These are phyloP conservation scores for Drosophila eugracilis DNA, from an alignment of 1,140 invertebrate genomes.

Conservation along the genomic window DNA sequence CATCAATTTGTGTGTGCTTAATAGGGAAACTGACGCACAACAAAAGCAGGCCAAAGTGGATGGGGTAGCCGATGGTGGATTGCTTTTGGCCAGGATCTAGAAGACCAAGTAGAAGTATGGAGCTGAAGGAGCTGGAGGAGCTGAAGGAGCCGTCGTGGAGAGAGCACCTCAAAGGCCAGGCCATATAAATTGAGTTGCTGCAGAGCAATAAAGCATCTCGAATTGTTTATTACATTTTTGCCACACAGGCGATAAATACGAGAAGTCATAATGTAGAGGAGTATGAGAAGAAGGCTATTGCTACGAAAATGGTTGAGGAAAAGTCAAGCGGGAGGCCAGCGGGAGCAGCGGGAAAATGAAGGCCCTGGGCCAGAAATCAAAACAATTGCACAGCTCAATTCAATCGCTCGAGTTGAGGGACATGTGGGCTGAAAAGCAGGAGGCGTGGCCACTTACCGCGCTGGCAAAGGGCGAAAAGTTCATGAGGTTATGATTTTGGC, in stretches of 20 bases:
- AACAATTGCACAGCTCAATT: conserved; percentile 80
- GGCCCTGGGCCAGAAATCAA: conserved; percentile 78
- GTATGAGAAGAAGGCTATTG: neutral
- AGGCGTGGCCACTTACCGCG: conserved; percentile 54
- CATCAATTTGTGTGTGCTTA: conserved; percentile 83
- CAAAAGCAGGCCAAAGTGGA: conserved; percentile 60
- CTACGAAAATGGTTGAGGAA: neutral
- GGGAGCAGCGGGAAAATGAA: conserved; percentile 30
- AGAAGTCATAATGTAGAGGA: conserved; percentile 36
- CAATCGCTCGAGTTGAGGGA: conserved; percentile 61
- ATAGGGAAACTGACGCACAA: conserved; percentile 82
- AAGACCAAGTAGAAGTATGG: too few species aligned
- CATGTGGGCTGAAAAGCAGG: conserved; percentile 19
- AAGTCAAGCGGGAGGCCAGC: too few species aligned
- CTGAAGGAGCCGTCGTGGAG: conserved; percentile 4
- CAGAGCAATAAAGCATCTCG: conserved; percentile 65
- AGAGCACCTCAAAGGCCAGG: conserved; percentile 64
- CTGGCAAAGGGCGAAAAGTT: conserved; percentile 43
- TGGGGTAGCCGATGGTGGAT: conserved; percentile 1
- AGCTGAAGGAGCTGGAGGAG: neutral
- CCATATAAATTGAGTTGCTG: conserved; percentile 78
- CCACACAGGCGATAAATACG: conserved; percentile 77
- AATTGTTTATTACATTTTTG: conserved; percentile 81
- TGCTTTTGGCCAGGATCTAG: conserved; percentile 2
- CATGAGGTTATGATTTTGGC: conserved; percentile 71